A percentile compares a stretch with the other conserved stretches of the same genome.
phyloP scores from a whole-genome alignment of 2,888 invertebrate genomes.

The Serripes groenlandicus region DNA sequence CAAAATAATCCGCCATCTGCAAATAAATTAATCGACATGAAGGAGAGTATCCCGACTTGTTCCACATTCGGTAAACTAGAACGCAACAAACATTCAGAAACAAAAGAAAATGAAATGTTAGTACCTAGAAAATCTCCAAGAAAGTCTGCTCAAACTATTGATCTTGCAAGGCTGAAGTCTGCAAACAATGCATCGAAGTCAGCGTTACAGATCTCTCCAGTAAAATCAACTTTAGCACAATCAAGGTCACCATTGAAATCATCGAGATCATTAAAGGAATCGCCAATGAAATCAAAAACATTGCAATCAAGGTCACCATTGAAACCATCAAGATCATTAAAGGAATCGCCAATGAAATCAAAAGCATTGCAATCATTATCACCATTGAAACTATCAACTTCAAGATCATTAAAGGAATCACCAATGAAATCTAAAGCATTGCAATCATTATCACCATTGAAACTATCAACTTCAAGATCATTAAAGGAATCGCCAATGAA shows the following conservation, averaged over 20 bases:
- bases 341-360: too few relatives aligned
- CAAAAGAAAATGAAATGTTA: background rate
- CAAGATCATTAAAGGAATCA: too few relatives aligned
- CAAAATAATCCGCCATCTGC: too few relatives aligned
- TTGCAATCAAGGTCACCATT: background rate
- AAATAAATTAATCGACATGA: too few relatives aligned
- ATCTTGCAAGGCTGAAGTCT: background rate
- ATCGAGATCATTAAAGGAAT: background rate
- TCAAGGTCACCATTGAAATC: background rate
- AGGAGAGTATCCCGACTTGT: too few relatives aligned
- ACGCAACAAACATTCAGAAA: background rate
- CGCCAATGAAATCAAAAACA: background rate
- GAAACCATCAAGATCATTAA: background rate
- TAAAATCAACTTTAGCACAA: background rate
- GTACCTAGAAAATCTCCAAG: slow-evolving; percentile 1
- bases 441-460: too few relatives aligned
- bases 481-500: too few relatives aligned
- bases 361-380: too few relatives aligned
- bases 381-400: too few relatives aligned
- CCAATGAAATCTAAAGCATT: too few relatives aligned
- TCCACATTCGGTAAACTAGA: too few relatives aligned
- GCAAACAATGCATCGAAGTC: background rate
- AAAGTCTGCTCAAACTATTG: background rate
- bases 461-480: too few relatives aligned
- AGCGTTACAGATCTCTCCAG: background rate